Percentiles rank a stretch among this genome's conserved stretches.
phyloP scores from a whole-genome alignment of 1,140 invertebrate species.

The Bacillus rossius region DNA sequence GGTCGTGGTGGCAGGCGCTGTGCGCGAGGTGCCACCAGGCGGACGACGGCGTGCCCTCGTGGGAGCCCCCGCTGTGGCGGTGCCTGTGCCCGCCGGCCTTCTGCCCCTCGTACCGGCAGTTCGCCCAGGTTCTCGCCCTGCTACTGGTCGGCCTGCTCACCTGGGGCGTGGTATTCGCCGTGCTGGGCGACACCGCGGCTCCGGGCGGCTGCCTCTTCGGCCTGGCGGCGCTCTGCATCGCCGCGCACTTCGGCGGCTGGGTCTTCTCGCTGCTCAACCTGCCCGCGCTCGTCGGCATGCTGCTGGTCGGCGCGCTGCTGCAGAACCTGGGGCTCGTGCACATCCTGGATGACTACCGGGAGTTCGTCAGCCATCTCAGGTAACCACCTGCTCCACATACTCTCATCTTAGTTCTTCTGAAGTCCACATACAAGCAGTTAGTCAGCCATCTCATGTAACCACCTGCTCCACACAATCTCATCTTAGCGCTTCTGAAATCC shows the following conservation, averaged over 20 bases:
- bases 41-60: conserved; percentile 60
- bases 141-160: conserved; percentile 62
- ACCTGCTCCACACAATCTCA: no score
- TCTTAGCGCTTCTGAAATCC: no score
- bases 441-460: no score
- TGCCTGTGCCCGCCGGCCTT: conserved; percentile 72
- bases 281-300: conserved; percentile 83
- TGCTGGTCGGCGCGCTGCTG: conserved; percentile 71
- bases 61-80: conserved; percentile 70
- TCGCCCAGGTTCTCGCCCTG: conserved; percentile 62
- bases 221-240: conserved; percentile 65
- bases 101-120: conserved; percentile 71
- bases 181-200: conserved; percentile 69
- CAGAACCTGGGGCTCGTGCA: conserved; percentile 69
- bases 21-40: conserved; percentile 62
- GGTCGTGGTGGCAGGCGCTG: conserved; percentile 67
- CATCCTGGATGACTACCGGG: conserved; percentile 55
- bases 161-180: conserved; percentile 66
- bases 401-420: no score
- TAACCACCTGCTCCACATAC: no score
- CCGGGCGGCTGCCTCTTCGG: conserved; percentile 74
- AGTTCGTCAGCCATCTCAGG: conserved; percentile 61
- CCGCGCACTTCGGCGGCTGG: conserved; percentile 77
- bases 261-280: conserved; percentile 66
- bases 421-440: no score